Evolutionary conservation across 30 jellyfish, hydroid and myxozoan species (phyloP), one percentile per base, ranked within the genome.

Genomic region (Aurelia aurita): DNA sequence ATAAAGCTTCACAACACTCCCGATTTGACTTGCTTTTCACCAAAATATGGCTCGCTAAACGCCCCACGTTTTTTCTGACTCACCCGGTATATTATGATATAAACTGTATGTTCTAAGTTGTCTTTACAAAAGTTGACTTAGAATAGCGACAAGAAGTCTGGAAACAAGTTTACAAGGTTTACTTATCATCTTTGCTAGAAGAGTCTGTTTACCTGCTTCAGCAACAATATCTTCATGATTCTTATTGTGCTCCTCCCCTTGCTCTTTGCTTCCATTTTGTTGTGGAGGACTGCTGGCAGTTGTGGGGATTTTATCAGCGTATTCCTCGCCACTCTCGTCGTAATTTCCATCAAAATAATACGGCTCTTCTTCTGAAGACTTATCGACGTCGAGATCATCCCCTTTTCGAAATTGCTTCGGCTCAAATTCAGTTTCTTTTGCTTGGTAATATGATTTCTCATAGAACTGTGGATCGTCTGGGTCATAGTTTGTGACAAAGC

Each of bases 401-500:
- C 90, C 90, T 9, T 43, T 61, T 20, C 80, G 73, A 14, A 82
- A 82, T 47, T 29, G 54, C 82, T 22, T 77, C 1, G 79, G 45
- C 51, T 64, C 58, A 18, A 10, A 5, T 29, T 63, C 63, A 23
- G 61, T 51, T 27, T 62, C 80, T 61, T n/a, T 27, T 27, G 64
- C 90, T 16, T 64, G 49, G 59, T 21, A 19, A 29, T 19, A 64
- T 64, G 74, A 12, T 25, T 64, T 64, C 1, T 21, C 80, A 23
- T 60, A 44, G 23, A 59, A 34, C 27, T 53, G 55, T 3, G 76
- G 79, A 45, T 63, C 65, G 54, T 57, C 62, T 25, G 91, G 84
- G 54, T 81, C 82, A 58, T 21, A 81, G 78, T 81, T 81, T 18
- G 84, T 81, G 71, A 81, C 84, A 35, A 81, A 81, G 4, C 91